phyloP scores from a whole-genome alignment of 2,797 vertebrate genomes.

The Notolabrus celidotus region DNA sequence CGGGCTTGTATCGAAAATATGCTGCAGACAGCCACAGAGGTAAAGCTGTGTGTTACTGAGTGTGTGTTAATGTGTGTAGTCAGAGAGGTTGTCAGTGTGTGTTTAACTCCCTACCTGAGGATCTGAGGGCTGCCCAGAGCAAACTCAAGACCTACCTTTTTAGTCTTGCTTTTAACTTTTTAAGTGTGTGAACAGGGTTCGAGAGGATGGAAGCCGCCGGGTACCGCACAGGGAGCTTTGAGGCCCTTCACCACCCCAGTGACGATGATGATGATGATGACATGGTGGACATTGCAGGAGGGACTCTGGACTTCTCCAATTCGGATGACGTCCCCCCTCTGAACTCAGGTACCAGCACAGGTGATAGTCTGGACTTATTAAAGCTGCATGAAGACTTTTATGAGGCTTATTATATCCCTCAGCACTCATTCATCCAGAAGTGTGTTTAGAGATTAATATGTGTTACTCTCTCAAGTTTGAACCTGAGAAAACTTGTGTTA shows the following conservation, averaged over 20 bases:
- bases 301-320: constrained; percentile 89
- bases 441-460: too few species aligned
- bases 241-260: constrained; percentile 78
- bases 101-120: not conserved
- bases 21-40: constrained; percentile 3
- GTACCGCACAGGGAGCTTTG: constrained; percentile 86
- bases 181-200: not conserved
- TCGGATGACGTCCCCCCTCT: constrained; percentile 91
- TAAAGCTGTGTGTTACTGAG: not conserved
- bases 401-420: too few species aligned
- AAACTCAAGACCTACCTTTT: too few species aligned
- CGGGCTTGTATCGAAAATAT: constrained; percentile 1
- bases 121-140: too few species aligned
- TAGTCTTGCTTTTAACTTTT: too few species aligned
- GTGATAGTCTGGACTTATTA: too few species aligned
- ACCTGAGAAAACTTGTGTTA: too few species aligned
- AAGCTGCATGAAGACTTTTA: too few species aligned
- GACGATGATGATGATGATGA: constrained; percentile 93
- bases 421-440: too few species aligned
- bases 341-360: constrained; percentile 80
- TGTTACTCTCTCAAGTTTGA: too few species aligned
- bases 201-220: constrained; percentile 88
- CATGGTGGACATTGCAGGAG: constrained; percentile 92
- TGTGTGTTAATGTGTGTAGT: too few species aligned
- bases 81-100: not conserved